Evolutionary conservation across 2,797 vertebrate genomes (phyloP).

Genomic region (Decapterus maruadsi): DNA sequence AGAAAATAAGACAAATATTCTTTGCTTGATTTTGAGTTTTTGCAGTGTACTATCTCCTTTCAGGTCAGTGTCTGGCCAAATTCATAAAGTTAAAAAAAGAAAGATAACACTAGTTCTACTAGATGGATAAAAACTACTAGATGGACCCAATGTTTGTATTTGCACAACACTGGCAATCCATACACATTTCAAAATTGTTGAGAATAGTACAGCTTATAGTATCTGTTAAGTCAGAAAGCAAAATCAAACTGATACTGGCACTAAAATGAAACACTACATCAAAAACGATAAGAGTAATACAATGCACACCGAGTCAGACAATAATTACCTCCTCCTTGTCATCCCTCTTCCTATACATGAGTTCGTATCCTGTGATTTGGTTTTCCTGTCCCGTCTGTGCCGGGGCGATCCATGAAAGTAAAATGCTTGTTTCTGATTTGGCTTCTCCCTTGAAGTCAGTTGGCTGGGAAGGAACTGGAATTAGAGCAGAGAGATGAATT

Average conservation of each 20-base stretch:
- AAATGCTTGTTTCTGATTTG: constrained; percentile 97
- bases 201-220: no score
- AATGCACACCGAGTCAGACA: neutral
- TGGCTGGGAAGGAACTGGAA: constrained; percentile 95
- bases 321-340: constrained; percentile 93
- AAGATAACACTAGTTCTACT: neutral
- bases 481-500: constrained; percentile 42
- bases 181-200: no score
- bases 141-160: no score
- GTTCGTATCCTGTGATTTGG: constrained; percentile 94
- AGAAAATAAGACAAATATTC: no score
- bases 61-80: neutral
- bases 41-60: neutral
- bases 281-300: neutral
- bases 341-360: constrained; percentile 96
- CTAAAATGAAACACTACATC: neutral
- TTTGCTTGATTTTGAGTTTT: constrained; percentile 12
- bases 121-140: no score
- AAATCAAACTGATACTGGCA: neutral
- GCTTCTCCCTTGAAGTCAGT: constrained; percentile 97
- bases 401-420: constrained; percentile 96
- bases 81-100: neutral
- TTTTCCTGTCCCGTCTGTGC: constrained; percentile 91
- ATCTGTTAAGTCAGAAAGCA: neutral
- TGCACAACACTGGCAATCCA: no score